phyloP scores from a whole-genome alignment of 2,113 vertebrate species.

The Corythaixoides concolor region DNA sequence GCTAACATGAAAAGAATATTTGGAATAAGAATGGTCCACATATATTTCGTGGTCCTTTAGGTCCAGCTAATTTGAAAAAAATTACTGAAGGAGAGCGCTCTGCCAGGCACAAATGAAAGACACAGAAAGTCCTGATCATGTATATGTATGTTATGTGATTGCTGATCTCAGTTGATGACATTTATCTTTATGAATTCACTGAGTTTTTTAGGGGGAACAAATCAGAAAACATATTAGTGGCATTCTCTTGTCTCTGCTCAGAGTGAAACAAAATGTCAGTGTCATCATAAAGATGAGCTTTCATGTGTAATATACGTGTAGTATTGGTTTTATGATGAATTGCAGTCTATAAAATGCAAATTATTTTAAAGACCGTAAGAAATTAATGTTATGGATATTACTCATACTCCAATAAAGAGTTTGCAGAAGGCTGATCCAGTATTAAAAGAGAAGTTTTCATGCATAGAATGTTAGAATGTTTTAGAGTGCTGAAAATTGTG shows the following conservation, averaged over 20 bases:
- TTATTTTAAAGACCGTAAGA: background rate
- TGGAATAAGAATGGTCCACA: background rate
- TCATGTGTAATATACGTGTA: background rate
- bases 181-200: conserved; percentile 56
- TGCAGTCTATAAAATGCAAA: background rate
- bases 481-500: background rate
- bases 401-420: background rate
- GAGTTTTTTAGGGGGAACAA: background rate
- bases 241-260: conserved; percentile 20
- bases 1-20: background rate
- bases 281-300: conserved; percentile 9
- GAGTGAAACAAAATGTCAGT: conserved; percentile 28
- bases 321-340: background rate
- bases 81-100: background rate
- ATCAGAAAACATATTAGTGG: background rate
- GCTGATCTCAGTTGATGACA: conserved; percentile 20
- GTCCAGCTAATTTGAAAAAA: conserved; percentile 3
- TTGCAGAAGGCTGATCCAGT: background rate
- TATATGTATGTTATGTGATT: background rate
- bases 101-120: background rate
- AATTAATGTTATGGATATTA: background rate
- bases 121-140: background rate
- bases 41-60: background rate
- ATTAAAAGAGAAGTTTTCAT: background rate
- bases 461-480: background rate